Conservation (phyloP, 2,113 vertebrate species). For the Aleadryas rufinucha region DNA sequence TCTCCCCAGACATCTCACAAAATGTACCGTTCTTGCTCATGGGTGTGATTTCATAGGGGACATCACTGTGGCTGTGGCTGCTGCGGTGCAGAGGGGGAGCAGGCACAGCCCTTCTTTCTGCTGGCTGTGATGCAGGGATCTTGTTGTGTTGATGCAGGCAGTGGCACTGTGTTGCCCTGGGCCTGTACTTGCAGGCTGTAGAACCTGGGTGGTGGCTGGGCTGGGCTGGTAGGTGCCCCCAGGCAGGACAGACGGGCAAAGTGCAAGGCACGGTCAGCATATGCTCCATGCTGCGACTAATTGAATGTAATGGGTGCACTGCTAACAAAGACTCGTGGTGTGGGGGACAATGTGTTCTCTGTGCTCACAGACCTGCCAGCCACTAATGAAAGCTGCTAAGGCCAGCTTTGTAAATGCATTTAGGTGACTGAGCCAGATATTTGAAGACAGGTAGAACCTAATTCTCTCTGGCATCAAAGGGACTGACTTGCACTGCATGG, state of each 20-base stretch:
- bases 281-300: neutral
- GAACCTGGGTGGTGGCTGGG: neutral
- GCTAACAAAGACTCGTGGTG: neutral
- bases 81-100: rapidly evolving
- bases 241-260: neutral
- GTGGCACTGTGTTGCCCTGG: neutral
- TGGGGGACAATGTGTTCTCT: neutral
- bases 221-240: neutral
- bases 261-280: neutral
- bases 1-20: neutral
- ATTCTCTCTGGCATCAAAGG: neutral
- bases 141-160: neutral
- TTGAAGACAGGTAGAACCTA: neutral
- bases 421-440: neutral
- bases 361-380: neutral
- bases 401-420: neutral
- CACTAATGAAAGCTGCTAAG: neutral
- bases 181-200: neutral
- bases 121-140: neutral
- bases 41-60: neutral
- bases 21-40: rapidly evolving
- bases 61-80: neutral
- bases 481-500: neutral
- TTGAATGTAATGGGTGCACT: neutral
- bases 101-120: neutral